Evolutionary conservation across 2,113 vertebrate species (phyloP).

Genomic region (Phylloscopus whistleri): DNA sequence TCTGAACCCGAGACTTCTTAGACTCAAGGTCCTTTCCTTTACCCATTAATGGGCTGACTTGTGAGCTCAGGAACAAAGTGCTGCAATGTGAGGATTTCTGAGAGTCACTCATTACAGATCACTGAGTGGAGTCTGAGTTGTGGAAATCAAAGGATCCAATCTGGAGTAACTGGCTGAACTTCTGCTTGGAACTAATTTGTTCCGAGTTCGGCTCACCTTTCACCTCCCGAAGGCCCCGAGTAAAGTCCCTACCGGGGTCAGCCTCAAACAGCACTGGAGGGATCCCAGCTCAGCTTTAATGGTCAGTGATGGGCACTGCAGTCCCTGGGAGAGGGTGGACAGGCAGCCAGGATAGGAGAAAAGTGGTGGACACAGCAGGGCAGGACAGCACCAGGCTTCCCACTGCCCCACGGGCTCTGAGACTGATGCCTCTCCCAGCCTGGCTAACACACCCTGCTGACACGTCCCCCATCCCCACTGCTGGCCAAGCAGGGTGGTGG

Average conservation of each 20-base stretch:
- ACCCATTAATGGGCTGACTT: slow-evolving; percentile 77
- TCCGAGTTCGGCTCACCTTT: slow-evolving; percentile 70
- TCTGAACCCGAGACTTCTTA: slow-evolving; percentile 75
- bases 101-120: slow-evolving; percentile 77
- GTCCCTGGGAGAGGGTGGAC: neutral
- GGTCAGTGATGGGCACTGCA: neutral
- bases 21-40: slow-evolving; percentile 72
- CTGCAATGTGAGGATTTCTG: slow-evolving; percentile 74
- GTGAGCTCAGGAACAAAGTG: slow-evolving; percentile 75
- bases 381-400: neutral
- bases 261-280: slow-evolving; percentile 29
- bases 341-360: neutral
- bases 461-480: neutral
- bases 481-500: neutral
- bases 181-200: slow-evolving; percentile 75
- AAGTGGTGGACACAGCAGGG: neutral
- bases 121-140: slow-evolving; percentile 73
- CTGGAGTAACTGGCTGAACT: slow-evolving; percentile 76
- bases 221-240: slow-evolving; percentile 59
- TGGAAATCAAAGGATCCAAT: slow-evolving; percentile 74
- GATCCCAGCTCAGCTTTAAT: slow-evolving; percentile 5
- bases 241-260: slow-evolving; percentile 65
- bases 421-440: neutral
- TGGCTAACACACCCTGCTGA: neutral
- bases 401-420: rapidly evolving